Evolutionary conservation across 2,888 invertebrate species (phyloP), one percentile per base, ranked within the genome.

Genomic region (Eupithecia subfuscata): DNA sequence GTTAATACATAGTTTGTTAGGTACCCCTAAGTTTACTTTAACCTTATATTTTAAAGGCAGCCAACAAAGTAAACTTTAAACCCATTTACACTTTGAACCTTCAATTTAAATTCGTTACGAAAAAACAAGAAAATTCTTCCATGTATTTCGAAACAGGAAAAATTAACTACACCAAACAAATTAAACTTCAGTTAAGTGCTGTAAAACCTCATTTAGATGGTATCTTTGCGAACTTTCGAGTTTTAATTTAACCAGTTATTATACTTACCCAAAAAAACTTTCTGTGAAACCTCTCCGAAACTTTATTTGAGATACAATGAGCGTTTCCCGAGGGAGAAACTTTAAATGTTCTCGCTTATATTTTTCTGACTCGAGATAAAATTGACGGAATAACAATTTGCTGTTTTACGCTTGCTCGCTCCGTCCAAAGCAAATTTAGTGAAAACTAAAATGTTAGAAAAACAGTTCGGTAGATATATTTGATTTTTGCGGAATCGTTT

Each of bases 311-410:
- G 83, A 86, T 86, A 85, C 87, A 89, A 90, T 89, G 82, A 74
- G 85, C 85, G 89, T 89, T 88, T 89, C 84, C 85, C 83, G 84
- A 85, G 83, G 82, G 84, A 82, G 83, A 80, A 86, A 91, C 87
- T 91, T 92, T 89, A 88, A 89, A 90, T 87, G 88, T 85, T 83
- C 84, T 82, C 87, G 82, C 84, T 82, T 79, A 83, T 85, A 86
- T 84, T 86, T 85, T 81, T 81, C 67, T 77, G 82, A 82, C 79
- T 78, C 79, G 79, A 81, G 79, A 83, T 81, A 84, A 84, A 86
- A 84, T 79, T 77, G 78, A 81, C 82, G 79, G 82, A 82, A 79
- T 80, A 75, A 78, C 76, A 79, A 80, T 82, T 60, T 37, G 69
- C 37, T 48, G 37, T 52, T 45, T 52, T 11, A 30, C 7, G 52